Base-by-base conservation (phyloP, 2,888 invertebrate species). In the Spatulosminthurus flaviceps region DNA sequence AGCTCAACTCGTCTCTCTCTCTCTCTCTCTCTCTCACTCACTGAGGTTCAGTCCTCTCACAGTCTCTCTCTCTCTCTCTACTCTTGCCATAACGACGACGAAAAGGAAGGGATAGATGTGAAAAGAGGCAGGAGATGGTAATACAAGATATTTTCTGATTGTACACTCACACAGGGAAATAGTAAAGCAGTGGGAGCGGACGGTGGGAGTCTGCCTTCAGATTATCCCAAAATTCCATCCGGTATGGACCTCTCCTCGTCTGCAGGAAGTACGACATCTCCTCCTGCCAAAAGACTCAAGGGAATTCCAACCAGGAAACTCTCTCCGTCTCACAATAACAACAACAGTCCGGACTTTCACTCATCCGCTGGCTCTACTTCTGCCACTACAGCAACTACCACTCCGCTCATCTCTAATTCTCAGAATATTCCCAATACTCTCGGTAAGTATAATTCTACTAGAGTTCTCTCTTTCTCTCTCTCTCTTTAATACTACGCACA, bases 201-300 rank as follows among this genome's bases (percentile, higher is more conserved):
- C 13, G 77, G 73, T 29, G 75, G 67, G 24, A 66, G 73, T 79
- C 72, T 73, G 42, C 76, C 79, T 75, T 77, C 77, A 78, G 78
- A 78, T 78, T 78, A 78, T 72, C 72, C 72, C 11, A 78, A 78
- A 72, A 78, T 78, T 61, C 66, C 73, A 73, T 72, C 78, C 78
- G 82, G 84, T 42, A 84, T 84, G 79, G 84, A 84, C 80, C 79
- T 84, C 81, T 79, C 84, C 79, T 42, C 82, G 22, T 66, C 76
- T 29, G 64, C 76, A 24, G 41, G 43, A 24, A 34, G 34, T 64
- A 41, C 64, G n/a, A 64, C 73, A 13, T 70, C 70, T n/a, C 60
- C 77, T 60, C 70, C 77, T 42, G 61, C 70, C 34, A 77, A 77
- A 70, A 70, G 77, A 77, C 77, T 69, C 77, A 77, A 77, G 69